Conservation (phyloP, 2,113 vertebrate species). For the Hystrix brachyura region DNA sequence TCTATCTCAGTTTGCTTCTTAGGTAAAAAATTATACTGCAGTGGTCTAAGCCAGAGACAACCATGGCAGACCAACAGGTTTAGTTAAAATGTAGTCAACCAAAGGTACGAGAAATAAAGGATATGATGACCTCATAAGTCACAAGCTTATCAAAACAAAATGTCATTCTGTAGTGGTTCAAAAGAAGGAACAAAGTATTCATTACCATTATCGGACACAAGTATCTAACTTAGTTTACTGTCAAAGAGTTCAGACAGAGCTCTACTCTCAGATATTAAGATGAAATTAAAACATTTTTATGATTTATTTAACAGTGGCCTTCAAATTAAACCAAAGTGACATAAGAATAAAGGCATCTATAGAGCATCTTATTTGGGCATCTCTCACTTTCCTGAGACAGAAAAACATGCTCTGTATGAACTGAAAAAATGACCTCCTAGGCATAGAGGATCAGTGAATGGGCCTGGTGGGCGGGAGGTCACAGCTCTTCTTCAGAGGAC, state of each 20-base stretch:
- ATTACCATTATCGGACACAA: background rate
- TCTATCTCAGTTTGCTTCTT: background rate
- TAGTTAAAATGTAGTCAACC: background rate
- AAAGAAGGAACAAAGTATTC: background rate
- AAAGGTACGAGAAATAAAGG: background rate
- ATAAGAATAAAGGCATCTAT: background rate
- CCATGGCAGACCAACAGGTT: background rate
- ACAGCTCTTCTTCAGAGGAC: background rate
- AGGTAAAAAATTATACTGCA: background rate
- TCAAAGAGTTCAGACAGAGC: background rate
- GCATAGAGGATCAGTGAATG: background rate
- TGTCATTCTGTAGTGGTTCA: background rate
- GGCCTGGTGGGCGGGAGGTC: background rate
- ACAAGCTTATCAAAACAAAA: background rate
- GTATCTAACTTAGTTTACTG: background rate
- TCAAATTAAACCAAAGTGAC: slow-evolving; percentile 25
- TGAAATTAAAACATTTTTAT: slow-evolving; percentile 30
- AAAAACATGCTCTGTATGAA: background rate
- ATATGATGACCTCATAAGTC: background rate
- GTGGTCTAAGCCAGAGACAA: background rate
- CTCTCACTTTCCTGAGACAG: background rate
- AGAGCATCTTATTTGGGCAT: background rate
- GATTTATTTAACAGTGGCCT: slow-evolving; percentile 34
- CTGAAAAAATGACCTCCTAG: background rate
- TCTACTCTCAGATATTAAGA: slow-evolving; percentile 1